phyloP scores from a whole-genome alignment of 1,140 invertebrate species.

The Anastrepha ludens region DNA sequence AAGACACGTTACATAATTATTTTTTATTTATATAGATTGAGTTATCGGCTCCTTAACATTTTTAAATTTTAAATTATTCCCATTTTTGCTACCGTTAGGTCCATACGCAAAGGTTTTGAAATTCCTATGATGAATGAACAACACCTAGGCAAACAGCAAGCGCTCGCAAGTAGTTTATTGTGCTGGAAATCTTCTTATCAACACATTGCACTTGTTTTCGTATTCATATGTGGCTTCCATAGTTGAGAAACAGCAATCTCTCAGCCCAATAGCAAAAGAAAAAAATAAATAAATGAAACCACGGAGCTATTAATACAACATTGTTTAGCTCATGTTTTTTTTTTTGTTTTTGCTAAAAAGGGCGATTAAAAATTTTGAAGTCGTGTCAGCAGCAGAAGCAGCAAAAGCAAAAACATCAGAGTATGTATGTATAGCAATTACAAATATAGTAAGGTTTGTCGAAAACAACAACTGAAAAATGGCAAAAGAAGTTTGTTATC shows the following conservation, averaged over 20 bases:
- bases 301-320: neutral
- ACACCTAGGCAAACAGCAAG: neutral
- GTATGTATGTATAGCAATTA: too few relatives aligned
- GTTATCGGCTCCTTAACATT: too few relatives aligned
- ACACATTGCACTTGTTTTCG: neutral
- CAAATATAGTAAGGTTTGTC: neutral
- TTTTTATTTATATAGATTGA: too few relatives aligned
- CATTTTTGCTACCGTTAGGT: too few relatives aligned
- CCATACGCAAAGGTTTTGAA: neutral
- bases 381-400: neutral
- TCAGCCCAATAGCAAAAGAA: neutral
- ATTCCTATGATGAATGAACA: neutral
- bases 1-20: too few relatives aligned
- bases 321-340: neutral
- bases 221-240: neutral
- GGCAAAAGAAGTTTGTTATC: constrained; percentile 50
- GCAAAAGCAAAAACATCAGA: neutral
- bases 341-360: too few relatives aligned
- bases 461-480: constrained; percentile 24
- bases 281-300: neutral
- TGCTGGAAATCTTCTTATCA: neutral
- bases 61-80: too few relatives aligned
- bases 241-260: neutral
- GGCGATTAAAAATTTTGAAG: neutral
- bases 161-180: constrained; percentile 1